A percentile compares a stretch with the other conserved stretches of the same genome.
These are phyloP conservation scores for Salvelinus fontinalis DNA, from an alignment of 2,113 vertebrate species.

Conservation along the genomic window DNA sequence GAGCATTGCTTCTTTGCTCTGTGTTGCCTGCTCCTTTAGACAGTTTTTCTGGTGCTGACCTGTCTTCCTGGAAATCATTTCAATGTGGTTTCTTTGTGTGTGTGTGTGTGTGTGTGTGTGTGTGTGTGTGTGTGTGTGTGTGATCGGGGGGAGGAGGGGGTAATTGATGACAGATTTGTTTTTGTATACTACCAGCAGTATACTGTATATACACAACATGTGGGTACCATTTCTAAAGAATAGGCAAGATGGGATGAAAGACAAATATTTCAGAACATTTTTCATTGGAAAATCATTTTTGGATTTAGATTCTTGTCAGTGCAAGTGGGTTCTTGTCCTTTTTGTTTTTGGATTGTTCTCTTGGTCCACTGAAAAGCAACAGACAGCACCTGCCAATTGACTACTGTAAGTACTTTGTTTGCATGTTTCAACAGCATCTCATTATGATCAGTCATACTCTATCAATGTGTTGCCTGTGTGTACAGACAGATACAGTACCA, in stretches of 20 bases:
- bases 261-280: background rate
- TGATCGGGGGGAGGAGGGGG: background rate
- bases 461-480: conserved; percentile 10
- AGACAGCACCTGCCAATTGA: conserved; percentile 26
- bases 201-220: background rate
- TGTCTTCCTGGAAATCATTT: conserved; percentile 24
- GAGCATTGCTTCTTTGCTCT: no score
- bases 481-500: background rate
- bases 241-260: background rate
- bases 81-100: background rate
- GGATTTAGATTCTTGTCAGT: background rate
- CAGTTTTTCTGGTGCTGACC: no score
- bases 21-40: no score
- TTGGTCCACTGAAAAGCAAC: conserved; percentile 1
- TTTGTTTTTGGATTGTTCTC: background rate
- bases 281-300: background rate
- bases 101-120: conserved; percentile 7
- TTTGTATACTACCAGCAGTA: background rate
- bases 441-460: background rate
- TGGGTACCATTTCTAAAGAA: background rate
- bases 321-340: background rate
- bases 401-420: background rate
- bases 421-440: conserved; percentile 22
- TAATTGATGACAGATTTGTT: background rate
- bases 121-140: conserved; percentile 15